A percentile compares a stretch with the other conserved stretches of the same genome.
Evolutionary conservation across 2,113 vertebrate species (phyloP).

Genomic region (Paedocypris sp.): DNA sequence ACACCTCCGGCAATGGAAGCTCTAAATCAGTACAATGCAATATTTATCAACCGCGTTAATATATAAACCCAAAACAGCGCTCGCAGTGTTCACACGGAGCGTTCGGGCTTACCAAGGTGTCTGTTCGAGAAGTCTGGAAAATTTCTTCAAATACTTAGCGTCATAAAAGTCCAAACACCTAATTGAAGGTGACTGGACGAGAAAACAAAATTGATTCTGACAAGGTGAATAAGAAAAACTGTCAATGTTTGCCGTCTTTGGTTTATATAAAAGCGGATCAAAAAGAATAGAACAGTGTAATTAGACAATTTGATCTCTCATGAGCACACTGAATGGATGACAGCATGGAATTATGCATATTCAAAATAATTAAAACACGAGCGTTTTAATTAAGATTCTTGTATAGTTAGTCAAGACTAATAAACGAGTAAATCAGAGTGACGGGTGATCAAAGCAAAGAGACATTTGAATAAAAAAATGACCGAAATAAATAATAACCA

Average conservation of each 20-base stretch:
- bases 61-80: conserved; percentile 48
- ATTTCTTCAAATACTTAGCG: neutral
- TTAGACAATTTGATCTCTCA: conserved; percentile 34
- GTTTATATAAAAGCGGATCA: conserved; percentile 26
- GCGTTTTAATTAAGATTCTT: conserved; percentile 57
- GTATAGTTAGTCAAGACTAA: conserved; percentile 60
- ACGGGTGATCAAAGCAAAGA: conserved; percentile 47
- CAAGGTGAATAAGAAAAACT: conserved; percentile 34
- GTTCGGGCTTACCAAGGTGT: conserved; percentile 7
- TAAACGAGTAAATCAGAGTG: conserved; percentile 42
- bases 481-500: conserved; percentile 3
- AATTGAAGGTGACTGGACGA: conserved; percentile 11
- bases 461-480: conserved; percentile 34
- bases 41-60: conserved; percentile 60
- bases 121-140: neutral
- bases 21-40: conserved; percentile 56
- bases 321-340: conserved; percentile 21
- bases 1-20: conserved; percentile 51
- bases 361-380: conserved; percentile 58
- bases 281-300: conserved; percentile 20
- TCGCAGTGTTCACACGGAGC: conserved; percentile 6
- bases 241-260: conserved; percentile 26
- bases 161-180: neutral
- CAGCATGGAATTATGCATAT: conserved; percentile 39
- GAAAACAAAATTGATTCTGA: conserved; percentile 35